phyloP scores from a whole-genome alignment of 2,797 vertebrate species.

The Pseudochaenichthys georgianus region DNA sequence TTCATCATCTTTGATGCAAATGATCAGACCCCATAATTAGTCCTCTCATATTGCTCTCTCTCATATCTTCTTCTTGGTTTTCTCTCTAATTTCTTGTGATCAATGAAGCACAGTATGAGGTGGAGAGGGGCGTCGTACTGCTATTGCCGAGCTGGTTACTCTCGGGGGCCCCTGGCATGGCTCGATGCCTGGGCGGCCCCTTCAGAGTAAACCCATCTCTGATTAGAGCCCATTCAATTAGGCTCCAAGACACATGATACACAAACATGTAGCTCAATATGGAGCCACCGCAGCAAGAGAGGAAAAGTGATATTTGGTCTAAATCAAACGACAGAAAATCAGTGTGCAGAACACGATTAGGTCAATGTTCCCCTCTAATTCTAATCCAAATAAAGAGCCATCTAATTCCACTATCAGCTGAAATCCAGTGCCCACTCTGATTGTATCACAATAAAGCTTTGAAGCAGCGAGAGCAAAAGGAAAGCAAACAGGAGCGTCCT shows the following conservation, averaged over 20 bases:
- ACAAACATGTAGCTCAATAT: neutral
- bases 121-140: constrained; percentile 44
- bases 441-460: constrained; percentile 31
- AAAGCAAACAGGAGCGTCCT: constrained; percentile 42
- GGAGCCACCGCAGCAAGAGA: constrained; percentile 8
- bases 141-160: constrained; percentile 62
- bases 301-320: constrained; percentile 17
- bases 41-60: constrained; percentile 71
- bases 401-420: constrained; percentile 21
- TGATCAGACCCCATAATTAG: constrained; percentile 84
- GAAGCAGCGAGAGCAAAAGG: constrained; percentile 24
- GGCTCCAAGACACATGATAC: constrained; percentile 29
- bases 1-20: constrained; percentile 86
- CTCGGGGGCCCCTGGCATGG: constrained; percentile 44
- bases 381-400: constrained; percentile 28
- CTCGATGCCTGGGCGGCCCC: constrained; percentile 44
- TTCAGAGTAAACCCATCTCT: constrained; percentile 44
- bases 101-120: constrained; percentile 66
- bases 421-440: neutral
- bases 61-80: constrained; percentile 41
- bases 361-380: constrained; percentile 23
- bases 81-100: constrained; percentile 66
- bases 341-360: constrained; percentile 13
- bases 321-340: neutral
- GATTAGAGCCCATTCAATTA: constrained; percentile 49